Evolutionary conservation across 2,888 invertebrate genomes (phyloP).

Genomic region (Seladonia tumulorum): DNA sequence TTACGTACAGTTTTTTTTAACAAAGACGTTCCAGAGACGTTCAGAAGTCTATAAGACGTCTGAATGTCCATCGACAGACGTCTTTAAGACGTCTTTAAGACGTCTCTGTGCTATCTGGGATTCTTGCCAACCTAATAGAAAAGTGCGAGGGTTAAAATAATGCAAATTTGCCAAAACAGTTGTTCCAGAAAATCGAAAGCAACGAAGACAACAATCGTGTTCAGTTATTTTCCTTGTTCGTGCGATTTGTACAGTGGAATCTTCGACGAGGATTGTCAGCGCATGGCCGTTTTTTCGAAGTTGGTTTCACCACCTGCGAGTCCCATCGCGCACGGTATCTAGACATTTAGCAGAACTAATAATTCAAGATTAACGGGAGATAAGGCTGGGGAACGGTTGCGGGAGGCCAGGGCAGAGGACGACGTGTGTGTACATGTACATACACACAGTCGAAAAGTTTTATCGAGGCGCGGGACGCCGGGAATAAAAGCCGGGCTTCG

Average conservation of each 20-base stretch:
- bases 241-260: not conserved
- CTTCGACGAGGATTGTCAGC: not conserved
- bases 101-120: too few relatives aligned
- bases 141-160: too few relatives aligned
- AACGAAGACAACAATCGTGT: too few relatives aligned
- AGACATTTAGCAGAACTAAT: conserved; percentile 49
- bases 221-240: too few relatives aligned
- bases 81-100: too few relatives aligned
- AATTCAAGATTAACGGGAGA: conserved; percentile 60
- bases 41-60: too few relatives aligned
- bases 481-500: conserved; percentile 48
- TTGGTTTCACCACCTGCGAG: not conserved
- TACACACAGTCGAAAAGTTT: conserved; percentile 36
- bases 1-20: too few relatives aligned
- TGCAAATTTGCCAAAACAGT: too few relatives aligned
- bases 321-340: not conserved
- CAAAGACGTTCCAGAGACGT: too few relatives aligned
- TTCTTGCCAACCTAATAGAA: too few relatives aligned
- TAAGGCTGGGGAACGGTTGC: conserved; percentile 28
- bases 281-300: not conserved
- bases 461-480: conserved; percentile 39
- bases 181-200: too few relatives aligned
- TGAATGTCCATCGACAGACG: too few relatives aligned
- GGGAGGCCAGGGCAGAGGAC: not conserved
- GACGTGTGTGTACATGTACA: conserved; percentile 1